Conservation (phyloP, 2,113 vertebrate species). For the Butorides virescens region DNA sequence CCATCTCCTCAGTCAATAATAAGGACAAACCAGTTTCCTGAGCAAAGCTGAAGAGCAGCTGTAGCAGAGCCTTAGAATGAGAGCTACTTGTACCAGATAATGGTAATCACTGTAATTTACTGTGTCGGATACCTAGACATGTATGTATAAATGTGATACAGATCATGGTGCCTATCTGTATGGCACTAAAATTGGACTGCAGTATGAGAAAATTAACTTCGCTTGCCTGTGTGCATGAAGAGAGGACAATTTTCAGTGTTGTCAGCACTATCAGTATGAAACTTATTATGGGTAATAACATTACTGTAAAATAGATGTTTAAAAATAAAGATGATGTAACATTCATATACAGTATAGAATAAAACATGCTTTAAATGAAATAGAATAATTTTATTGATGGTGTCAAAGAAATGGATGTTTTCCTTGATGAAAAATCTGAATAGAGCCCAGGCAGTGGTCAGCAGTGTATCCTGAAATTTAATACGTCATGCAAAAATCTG, state of each 20-base stretch:
- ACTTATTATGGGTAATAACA: slow-evolving; percentile 23
- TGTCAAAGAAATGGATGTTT: background rate
- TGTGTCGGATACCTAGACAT: background rate
- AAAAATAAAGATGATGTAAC: slow-evolving; percentile 46
- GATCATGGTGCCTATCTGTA: background rate
- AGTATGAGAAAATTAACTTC: background rate
- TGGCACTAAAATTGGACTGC: background rate
- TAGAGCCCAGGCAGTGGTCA: background rate
- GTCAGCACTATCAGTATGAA: background rate
- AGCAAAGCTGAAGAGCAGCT: background rate
- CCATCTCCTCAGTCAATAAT: background rate
- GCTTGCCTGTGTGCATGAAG: background rate
- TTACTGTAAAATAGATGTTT: slow-evolving; percentile 7
- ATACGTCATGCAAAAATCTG: background rate
- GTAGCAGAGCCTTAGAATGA: background rate
- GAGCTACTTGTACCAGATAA: background rate
- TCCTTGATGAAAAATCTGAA: slow-evolving; percentile 3
- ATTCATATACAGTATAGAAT: background rate
- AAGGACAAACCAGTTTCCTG: background rate
- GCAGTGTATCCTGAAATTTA: background rate
- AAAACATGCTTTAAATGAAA: slow-evolving; percentile 12
- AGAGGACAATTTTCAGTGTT: background rate
- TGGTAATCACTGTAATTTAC: background rate
- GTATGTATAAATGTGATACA: background rate
- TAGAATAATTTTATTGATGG: background rate